phyloP scores from a whole-genome alignment of 2,888 invertebrate species.

The Stenurella melanura region DNA sequence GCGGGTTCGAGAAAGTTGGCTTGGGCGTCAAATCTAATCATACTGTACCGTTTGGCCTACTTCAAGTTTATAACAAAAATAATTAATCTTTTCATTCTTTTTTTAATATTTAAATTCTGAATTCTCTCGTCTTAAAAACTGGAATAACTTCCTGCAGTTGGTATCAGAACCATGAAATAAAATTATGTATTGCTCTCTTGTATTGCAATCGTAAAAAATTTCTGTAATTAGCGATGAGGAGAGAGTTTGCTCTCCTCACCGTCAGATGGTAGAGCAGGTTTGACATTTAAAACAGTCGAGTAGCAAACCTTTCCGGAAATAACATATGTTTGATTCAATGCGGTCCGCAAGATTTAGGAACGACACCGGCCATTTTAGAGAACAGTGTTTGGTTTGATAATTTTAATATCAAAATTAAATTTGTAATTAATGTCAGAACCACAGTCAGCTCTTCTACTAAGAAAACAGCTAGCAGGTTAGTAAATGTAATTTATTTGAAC shows the following conservation, averaged over 20 bases:
- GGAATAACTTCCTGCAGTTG: background rate
- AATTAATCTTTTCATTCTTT: background rate
- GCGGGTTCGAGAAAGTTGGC: no score
- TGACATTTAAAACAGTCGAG: conserved; percentile 58
- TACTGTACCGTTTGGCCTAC: no score
- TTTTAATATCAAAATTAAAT: conserved; percentile 81
- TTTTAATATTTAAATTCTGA: background rate
- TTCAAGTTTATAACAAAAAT: no score
- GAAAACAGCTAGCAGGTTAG: conserved; percentile 97
- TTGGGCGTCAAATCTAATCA: no score
- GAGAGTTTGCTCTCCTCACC: background rate
- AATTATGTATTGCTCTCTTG: background rate
- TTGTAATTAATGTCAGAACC: conserved; percentile 95
- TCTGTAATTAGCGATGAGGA: background rate
- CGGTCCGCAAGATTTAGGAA: conserved; percentile 62
- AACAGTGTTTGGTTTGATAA: conserved; percentile 74
- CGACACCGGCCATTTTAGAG: conserved; percentile 82
- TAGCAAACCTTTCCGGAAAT: conserved; percentile 69
- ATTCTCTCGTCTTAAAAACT: background rate
- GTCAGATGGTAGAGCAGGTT: conserved; percentile 52
- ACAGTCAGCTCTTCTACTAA: conserved; percentile 95
- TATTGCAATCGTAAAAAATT: background rate
- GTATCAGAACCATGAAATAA: background rate
- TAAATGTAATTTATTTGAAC: conserved; percentile 58
- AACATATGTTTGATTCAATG: conserved; percentile 73